Percentiles rank a stretch among this genome's conserved stretches.
Evolutionary conservation across 1,140 invertebrate species (phyloP).

Genomic region (Diorhabda carinulata): DNA sequence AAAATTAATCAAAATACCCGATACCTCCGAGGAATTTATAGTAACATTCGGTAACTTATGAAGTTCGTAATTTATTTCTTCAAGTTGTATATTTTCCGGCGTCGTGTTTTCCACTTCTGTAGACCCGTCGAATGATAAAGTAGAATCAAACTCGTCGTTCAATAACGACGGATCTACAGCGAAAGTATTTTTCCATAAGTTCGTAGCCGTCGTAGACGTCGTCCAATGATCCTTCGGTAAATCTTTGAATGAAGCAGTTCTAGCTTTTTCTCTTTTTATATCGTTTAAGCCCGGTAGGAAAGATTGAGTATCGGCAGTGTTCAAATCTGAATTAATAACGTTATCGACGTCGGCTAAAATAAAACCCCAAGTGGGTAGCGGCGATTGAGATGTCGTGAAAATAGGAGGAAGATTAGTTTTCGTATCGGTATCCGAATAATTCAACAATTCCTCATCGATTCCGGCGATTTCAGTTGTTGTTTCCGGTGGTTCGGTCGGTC

Average conservation of each 20-base stretch:
- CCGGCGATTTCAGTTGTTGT: constrained; percentile 32
- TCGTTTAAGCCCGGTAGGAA: constrained; percentile 42
- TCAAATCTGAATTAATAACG: constrained; percentile 33
- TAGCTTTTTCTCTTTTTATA: constrained; percentile 23
- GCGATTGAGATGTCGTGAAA: constrained; percentile 29
- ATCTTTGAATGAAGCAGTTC: constrained; percentile 12
- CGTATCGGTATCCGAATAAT: constrained; percentile 65
- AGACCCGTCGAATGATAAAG: not conserved
- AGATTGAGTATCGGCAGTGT: constrained; percentile 43
- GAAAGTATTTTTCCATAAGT: constrained; percentile 62
- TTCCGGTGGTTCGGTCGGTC: constrained; percentile 66
- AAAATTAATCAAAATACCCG: constrained; percentile 44
- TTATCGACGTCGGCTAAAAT: constrained; percentile 38
- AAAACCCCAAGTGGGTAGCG: constrained; percentile 40
- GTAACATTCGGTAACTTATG: constrained; percentile 35
- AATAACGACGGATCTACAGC: constrained; percentile 66
- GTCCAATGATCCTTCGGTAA: constrained; percentile 53
- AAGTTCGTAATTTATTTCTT: constrained; percentile 40
- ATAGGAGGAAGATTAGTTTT: constrained; percentile 39
- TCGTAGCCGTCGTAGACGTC: constrained; percentile 51
- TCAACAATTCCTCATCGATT: constrained; percentile 65
- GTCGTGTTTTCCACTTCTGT: not conserved
- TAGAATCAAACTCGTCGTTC: constrained; percentile 58
- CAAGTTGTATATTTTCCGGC: not conserved
- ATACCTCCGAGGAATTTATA: constrained; percentile 43